These are phyloP conservation scores for Chelonus formosanus DNA, from an alignment of 2,888 invertebrate genomes.

Conservation along the genomic window DNA sequence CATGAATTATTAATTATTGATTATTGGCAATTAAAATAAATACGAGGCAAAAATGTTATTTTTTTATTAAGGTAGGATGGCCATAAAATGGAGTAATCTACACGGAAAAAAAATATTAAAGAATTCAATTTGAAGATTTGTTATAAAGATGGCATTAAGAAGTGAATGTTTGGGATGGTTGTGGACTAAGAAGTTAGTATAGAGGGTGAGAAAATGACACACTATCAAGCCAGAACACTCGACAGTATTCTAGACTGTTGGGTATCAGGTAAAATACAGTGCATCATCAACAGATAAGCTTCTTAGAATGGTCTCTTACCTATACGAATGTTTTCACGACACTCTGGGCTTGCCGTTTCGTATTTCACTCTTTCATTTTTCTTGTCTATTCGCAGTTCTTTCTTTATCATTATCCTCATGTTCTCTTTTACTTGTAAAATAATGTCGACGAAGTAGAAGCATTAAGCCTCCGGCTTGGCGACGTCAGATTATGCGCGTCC, in stretches of 20 bases:
- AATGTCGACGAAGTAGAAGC: slow-evolving; percentile 32
- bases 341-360: slow-evolving; percentile 18
- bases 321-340: slow-evolving; percentile 50
- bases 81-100: no score
- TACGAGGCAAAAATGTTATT: no score
- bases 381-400: slow-evolving; percentile 36
- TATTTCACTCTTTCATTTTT: slow-evolving; percentile 8
- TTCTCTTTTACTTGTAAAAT: slow-evolving; percentile 25
- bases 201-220: slow-evolving; percentile 50
- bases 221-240: slow-evolving; percentile 60
- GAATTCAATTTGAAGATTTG: neutral
- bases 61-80: no score
- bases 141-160: slow-evolving; percentile 8
- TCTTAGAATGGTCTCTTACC: slow-evolving; percentile 53
- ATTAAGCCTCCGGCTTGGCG: slow-evolving; percentile 26
- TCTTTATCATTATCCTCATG: slow-evolving; percentile 24
- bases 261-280: slow-evolving; percentile 55
- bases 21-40: no score
- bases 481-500: slow-evolving; percentile 31
- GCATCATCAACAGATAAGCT: slow-evolving; percentile 62
- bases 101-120: neutral
- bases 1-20: no score
- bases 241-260: slow-evolving; percentile 34
- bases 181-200: slow-evolving; percentile 1
- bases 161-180: slow-evolving; percentile 18